These are phyloP conservation scores for Moxostoma hubbsi DNA, from an alignment of 2,797 vertebrate species.

Conservation along the genomic window DNA sequence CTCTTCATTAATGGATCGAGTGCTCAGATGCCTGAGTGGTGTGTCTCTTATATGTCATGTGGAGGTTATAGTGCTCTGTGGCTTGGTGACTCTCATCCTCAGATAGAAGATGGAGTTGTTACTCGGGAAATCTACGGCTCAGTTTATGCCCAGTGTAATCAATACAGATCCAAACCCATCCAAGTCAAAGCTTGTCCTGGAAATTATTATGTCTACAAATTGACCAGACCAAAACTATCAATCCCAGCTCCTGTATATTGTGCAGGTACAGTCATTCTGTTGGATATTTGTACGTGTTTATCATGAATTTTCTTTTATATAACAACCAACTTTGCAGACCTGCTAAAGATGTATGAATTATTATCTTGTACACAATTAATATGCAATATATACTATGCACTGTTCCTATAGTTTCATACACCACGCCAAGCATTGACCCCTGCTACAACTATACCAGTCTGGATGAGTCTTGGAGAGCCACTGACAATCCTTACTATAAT, in stretches of 20 bases:
- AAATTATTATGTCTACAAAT: constrained; percentile 27
- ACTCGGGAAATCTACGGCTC: constrained; percentile 1
- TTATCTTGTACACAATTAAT: background rate
- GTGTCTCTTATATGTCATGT: background rate
- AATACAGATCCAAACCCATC: background rate
- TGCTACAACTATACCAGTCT: constrained; percentile 22
- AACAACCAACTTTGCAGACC: no score
- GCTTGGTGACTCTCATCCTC: constrained; percentile 21
- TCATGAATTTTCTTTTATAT: background rate
- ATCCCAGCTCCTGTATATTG: constrained; percentile 1
- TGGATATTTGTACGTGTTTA: background rate
- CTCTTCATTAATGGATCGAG: constrained; percentile 10
- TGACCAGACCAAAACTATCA: background rate
- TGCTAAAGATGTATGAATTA: background rate
- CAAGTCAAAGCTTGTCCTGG: constrained; percentile 38
- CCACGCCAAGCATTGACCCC: constrained; percentile 11
- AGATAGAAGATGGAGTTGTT: constrained; percentile 19
- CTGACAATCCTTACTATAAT: constrained; percentile 7
- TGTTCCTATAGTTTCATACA: background rate
- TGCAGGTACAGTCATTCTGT: constrained; percentile 3
- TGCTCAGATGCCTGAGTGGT: constrained; percentile 43
- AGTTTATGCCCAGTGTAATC: background rate
- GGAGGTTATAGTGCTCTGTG: background rate
- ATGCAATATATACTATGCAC: background rate
- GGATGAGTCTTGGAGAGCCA: constrained; percentile 31